Percentiles rank a stretch among this genome's conserved stretches.
Conservation (phyloP, 1,140 invertebrate species). For the Brachionus rubens region DNA sequence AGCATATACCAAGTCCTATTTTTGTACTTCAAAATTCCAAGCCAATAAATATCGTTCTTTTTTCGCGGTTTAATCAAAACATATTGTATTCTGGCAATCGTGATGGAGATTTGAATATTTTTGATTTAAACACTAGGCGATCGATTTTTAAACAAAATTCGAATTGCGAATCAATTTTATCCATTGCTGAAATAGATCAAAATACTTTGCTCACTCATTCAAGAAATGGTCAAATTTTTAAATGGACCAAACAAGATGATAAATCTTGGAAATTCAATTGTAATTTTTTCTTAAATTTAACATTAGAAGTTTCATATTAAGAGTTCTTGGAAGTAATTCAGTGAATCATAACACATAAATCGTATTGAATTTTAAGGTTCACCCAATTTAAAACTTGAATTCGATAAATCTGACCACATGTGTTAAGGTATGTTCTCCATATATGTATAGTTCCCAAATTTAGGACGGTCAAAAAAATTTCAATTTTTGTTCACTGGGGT, state of each 20-base stretch:
- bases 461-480: too few relatives aligned
- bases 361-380: too few relatives aligned
- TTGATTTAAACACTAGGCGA: slow-evolving; percentile 1
- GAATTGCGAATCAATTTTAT: background rate
- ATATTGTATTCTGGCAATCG: slow-evolving; percentile 1
- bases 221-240: slow-evolving; percentile 9
- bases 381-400: too few relatives aligned
- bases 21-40: slow-evolving; percentile 39
- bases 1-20: background rate
- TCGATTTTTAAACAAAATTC: background rate
- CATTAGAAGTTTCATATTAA: too few relatives aligned
- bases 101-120: slow-evolving; percentile 39
- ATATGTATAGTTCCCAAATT: too few relatives aligned
- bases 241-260: background rate
- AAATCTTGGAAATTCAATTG: background rate
- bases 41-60: slow-evolving; percentile 17
- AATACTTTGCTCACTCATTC: background rate
- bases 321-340: too few relatives aligned
- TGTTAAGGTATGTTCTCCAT: too few relatives aligned
- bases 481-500: too few relatives aligned
- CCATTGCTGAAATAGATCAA: background rate
- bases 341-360: too few relatives aligned
- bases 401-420: too few relatives aligned
- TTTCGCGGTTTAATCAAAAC: background rate
- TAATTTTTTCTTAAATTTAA: background rate